Evolutionary conservation across 30 jellyfish, hydroid and myxozoan species (phyloP), one percentile per base, ranked within the genome.

Genomic region (Clytia hemisphaerica): DNA sequence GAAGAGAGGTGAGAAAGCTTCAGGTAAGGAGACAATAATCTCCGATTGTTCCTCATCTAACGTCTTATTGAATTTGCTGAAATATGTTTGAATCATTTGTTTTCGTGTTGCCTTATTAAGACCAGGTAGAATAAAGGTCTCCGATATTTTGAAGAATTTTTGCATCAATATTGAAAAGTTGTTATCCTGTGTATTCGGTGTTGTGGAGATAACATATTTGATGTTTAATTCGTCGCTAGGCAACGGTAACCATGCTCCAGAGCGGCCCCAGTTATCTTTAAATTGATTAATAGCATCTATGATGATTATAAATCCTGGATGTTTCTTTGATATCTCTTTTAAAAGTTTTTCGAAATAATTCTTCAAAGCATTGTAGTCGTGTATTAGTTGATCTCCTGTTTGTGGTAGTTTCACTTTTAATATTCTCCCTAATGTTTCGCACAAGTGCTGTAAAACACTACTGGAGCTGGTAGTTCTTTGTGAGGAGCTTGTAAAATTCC

Each of bases 271-370:
- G 18, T 14, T 71, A 38, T 76, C 84, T 26, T 79, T 50, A 51
- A 83, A 83, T 50, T 83, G 95, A 36, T 83, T 83, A 2, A 83
- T 83, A n/a, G 95, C 95, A 48, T 83, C 95, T 40, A 73, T 66
- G 3, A 83, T 81, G 30, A 83, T 33, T 3, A 53, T 55, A 25
- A 83, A 44, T 24, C 83, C 73, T 38, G 4, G 27, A 12, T 58
- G 38, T 19, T 34, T 65, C 9, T 37, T 42, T 18, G 49, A 22
- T 24, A 75, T 7, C 7, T 5, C 46, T 29, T 53, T 27, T 7
- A 84, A 38, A 33, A 51, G 37, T 24, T 76, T 83, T n/a, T 49
- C 37, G 67, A 74, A 69, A n/a, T 37, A 58, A 27, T 47, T 32
- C 58, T 16, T 28, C 62, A 42, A 24, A 2, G 58, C 37, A 37